Percentiles rank a stretch among this genome's conserved stretches.
Conservation (phyloP, 2,888 invertebrate genomes). For the Lysandra coridon region DNA sequence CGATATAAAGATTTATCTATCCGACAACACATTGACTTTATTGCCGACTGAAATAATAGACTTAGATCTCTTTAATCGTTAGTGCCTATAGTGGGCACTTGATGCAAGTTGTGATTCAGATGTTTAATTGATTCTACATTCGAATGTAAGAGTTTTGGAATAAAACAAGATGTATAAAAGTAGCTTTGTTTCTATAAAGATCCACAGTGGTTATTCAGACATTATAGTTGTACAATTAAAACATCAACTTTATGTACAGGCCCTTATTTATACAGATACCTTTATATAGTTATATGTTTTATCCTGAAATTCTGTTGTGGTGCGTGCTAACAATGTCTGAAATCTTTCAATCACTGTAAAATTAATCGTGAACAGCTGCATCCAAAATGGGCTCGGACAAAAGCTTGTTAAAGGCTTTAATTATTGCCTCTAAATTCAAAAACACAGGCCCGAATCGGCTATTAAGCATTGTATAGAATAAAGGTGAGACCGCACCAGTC, state of each 20-base stretch:
- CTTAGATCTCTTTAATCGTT: not conserved
- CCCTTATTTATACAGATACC: too few relatives aligned
- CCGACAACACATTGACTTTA: constrained; percentile 5
- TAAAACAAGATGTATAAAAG: too few relatives aligned
- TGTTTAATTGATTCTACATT: too few relatives aligned
- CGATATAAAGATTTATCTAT: constrained; percentile 5
- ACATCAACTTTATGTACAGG: too few relatives aligned
- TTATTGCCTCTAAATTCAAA: not conserved
- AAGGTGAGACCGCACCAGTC: not conserved
- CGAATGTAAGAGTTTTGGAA: too few relatives aligned
- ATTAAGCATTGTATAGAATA: not conserved
- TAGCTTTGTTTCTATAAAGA: too few relatives aligned
- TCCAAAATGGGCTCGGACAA: not conserved
- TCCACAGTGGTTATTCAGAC: too few relatives aligned
- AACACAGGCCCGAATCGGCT: not conserved
- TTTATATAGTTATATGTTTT: too few relatives aligned
- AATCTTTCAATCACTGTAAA: not conserved
- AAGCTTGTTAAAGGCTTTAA: not conserved
- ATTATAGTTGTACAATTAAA: too few relatives aligned
- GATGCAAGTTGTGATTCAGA: too few relatives aligned
- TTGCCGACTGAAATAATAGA: not conserved
- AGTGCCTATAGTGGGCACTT: not conserved
- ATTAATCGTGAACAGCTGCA: not conserved
- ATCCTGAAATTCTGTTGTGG: not conserved
- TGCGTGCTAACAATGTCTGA: not conserved